A percentile compares a stretch with the other conserved stretches of the same genome.
These are phyloP conservation scores for Tor tambroides DNA, from an alignment of 2,113 vertebrate species.

Conservation along the genomic window DNA sequence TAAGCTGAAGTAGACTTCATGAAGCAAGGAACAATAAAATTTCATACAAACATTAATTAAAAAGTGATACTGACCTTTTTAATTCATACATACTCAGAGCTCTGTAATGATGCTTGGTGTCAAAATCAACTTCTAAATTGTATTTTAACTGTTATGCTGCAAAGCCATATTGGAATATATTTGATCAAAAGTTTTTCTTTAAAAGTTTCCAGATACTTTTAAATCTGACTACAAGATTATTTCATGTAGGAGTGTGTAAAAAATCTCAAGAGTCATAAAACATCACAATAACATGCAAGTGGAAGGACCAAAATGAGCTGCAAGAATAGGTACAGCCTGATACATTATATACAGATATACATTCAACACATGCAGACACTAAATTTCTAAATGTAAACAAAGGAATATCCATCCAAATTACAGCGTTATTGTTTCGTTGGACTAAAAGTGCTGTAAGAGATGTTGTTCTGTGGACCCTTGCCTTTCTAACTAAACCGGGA, in stretches of 20 bases:
- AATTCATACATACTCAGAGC: neutral
- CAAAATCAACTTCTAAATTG: neutral
- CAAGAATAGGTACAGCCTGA: neutral
- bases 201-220: neutral
- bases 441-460: too few relatives aligned
- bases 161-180: neutral
- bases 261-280: neutral
- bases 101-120: neutral
- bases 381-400: too few relatives aligned
- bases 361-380: neutral
- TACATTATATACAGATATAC: neutral
- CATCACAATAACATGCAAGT: neutral
- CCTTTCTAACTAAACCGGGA: too few relatives aligned
- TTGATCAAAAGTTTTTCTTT: neutral
- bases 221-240: neutral
- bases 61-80: neutral
- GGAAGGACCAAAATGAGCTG: neutral
- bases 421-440: too few relatives aligned
- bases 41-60: neutral
- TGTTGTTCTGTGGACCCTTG: too few relatives aligned
- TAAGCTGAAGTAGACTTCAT: neutral
- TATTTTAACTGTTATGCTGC: neutral
- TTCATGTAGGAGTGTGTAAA: too few relatives aligned
- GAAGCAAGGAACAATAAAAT: neutral
- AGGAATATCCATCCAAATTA: too few relatives aligned